Percentiles rank a stretch among this genome's conserved stretches.
phyloP scores from a whole-genome alignment of 1,140 invertebrate species.

The Diuraphis noxia region DNA sequence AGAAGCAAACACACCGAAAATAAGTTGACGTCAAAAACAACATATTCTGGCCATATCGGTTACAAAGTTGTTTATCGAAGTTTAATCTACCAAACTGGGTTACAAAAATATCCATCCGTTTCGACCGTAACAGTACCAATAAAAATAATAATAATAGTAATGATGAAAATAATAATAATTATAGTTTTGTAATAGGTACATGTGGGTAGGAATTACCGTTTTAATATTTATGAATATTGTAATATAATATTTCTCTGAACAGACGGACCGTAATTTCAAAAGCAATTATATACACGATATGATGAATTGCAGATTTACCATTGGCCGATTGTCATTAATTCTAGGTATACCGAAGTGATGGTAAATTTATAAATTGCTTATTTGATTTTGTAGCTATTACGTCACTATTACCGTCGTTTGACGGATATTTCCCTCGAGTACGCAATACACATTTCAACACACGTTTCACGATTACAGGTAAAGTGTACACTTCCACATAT shows the following conservation, averaged over 20 bases:
- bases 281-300: background rate
- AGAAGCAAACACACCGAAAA: background rate
- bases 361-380: background rate
- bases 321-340: background rate
- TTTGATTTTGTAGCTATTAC: background rate
- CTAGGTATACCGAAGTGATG: background rate
- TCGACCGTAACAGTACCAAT: background rate
- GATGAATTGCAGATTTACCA: background rate
- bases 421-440: background rate
- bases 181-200: background rate
- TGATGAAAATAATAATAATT: background rate
- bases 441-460: no score
- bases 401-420: background rate
- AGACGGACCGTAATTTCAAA: background rate
- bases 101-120: background rate
- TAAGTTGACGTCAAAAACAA: constrained; percentile 2
- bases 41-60: constrained; percentile 7
- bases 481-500: no score
- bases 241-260: background rate
- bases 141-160: background rate
- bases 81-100: background rate
- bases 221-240: background rate
- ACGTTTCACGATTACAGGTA: background rate
- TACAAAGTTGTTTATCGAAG: constrained; percentile 12
- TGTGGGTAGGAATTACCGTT: background rate